Conservation (phyloP, 2,797 vertebrate species). For the Poeciliopsis turneri region DNA sequence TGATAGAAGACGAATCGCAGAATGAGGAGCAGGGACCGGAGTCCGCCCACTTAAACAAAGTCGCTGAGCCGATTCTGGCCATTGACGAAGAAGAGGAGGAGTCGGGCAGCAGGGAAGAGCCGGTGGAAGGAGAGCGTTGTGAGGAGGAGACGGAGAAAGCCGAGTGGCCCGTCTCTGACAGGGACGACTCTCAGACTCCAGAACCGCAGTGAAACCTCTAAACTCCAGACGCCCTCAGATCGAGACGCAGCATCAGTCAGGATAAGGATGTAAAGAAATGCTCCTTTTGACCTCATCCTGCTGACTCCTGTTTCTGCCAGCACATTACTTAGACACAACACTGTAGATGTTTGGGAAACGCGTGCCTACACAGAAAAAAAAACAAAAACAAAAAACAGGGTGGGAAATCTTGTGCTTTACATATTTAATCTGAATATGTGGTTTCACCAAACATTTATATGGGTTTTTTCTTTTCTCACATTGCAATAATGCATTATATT, state of each 20-base stretch:
- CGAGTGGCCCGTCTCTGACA: conserved; percentile 58
- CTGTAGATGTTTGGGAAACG: conserved; percentile 95
- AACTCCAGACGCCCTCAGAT: neutral
- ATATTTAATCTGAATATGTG: conserved; percentile 70
- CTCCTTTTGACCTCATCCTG: conserved; percentile 77
- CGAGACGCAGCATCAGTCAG: conserved; percentile 55
- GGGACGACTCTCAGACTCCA: conserved; percentile 58
- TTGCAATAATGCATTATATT: conserved; percentile 85
- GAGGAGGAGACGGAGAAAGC: conserved; percentile 65
- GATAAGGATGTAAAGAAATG: conserved; percentile 70
- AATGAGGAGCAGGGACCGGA: conserved; percentile 80
- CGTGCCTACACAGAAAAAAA: conserved; percentile 85
- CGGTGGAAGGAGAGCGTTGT: conserved; percentile 69
- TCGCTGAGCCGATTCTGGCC: conserved; percentile 90
- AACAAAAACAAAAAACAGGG: conserved; percentile 70
- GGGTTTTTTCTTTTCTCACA: conserved; percentile 85
- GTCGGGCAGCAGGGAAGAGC: conserved; percentile 82
- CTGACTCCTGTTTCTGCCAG: conserved; percentile 84
- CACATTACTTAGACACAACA: conserved; percentile 99
- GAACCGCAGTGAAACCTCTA: conserved; percentile 65
- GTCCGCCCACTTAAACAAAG: conserved; percentile 74
- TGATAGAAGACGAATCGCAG: conserved; percentile 87
- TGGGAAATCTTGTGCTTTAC: conserved; percentile 77
- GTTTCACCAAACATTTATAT: conserved; percentile 72
- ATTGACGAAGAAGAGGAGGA: conserved; percentile 96